Evolutionary conservation across 2,113 vertebrate species (phyloP), one percentile per base, ranked within the genome.

Genomic region (Siniperca chuatsi): DNA sequence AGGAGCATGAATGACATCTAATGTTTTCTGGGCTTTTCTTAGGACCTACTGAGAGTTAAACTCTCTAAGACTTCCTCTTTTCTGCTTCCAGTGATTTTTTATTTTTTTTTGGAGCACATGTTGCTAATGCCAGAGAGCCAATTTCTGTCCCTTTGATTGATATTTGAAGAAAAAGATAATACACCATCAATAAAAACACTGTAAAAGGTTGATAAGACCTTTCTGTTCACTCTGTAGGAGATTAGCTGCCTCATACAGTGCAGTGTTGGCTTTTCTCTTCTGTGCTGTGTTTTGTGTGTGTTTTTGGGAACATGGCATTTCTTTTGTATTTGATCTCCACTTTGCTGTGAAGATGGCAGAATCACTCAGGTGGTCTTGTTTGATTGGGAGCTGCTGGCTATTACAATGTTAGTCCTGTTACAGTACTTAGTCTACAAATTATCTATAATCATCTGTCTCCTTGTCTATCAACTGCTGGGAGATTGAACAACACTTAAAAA

Each of bases 101-200:
- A n/a, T n/a, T n/a, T n/a, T n/a, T n/a, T n/a, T 29, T 69, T 58
- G 13, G 10, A 75, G 66, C 25, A 4, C 72, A 67, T 44, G 69
- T 46, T 67, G 58, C 57, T 33, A 44, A 69, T 61, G 55, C 57
- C 65, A 61, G 46, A 77, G 52, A 80, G 65, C 48, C 82, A 16
- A 55, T 67, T 64, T 75, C 16, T 82, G 20, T 65, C 16, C 46
- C 64, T 62, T 57, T 79, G 69, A 82, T 74, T 83, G 62, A 42
- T 48, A n/a, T 83, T 78, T 55, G 77, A 62, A 82, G 68, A 29
- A 60, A 79, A 60, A 57, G 65, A 85, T 77, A 64, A 85, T 33
- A 18, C 74, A 40, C 46, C 69, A 65, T 89, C 23, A 77, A 77
- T 78, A 82, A 79, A 74, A 81, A 75, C 50, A 87, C 66, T 85